Evolutionary conservation across 2,797 vertebrate species (phyloP), one percentile per base, ranked within the genome.

Genomic region (Chiloscyllium punctatum): DNA sequence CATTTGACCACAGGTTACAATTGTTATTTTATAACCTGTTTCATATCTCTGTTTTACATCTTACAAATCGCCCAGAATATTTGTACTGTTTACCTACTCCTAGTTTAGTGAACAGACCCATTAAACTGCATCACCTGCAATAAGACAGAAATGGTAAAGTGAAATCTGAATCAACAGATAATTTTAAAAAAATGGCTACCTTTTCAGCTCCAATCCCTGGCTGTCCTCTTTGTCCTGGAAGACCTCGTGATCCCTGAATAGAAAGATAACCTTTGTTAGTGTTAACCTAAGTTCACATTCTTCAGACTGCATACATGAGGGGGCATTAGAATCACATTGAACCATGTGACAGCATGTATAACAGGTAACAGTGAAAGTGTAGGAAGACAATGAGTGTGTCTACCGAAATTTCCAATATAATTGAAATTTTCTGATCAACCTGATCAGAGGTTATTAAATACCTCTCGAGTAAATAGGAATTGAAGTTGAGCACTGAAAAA

Each of bases 191-290:
- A 62, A n/a, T n/a, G 51, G 96, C 97, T 96, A 99, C 98, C 98
- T 98, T 98, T 96, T 97, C 96, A 7, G 98, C 98, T 95, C 97
- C 96, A 48, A 96, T 82, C 57, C 98, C 98, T 0, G 97, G 96
- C 91, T 95, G 96, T 0, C 98, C 98, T 0, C 94, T 96, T 18
- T 96, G 97, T 69, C 98, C 98, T 27, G 98, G 97, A 92, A 98
- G 96, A 0, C 98, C 98, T 94, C 97, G 97, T 94, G 98, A 98
- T 4, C 98, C 98, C 98, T 99, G 95, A 2, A 96, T 96, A 96
- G 16, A 25, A 88, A 96, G 15, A 95, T 53, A 95, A 77, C 57
- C 8, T 1, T 9, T 77, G 48, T 74, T 95, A 53, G 25, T 53
- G 71, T 25, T 77, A 51, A 95, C 13, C 30, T 25, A 30, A 72